Base-by-base conservation (phyloP, 2,888 invertebrate genomes). In the Yponomeuta plumbellus region DNA sequence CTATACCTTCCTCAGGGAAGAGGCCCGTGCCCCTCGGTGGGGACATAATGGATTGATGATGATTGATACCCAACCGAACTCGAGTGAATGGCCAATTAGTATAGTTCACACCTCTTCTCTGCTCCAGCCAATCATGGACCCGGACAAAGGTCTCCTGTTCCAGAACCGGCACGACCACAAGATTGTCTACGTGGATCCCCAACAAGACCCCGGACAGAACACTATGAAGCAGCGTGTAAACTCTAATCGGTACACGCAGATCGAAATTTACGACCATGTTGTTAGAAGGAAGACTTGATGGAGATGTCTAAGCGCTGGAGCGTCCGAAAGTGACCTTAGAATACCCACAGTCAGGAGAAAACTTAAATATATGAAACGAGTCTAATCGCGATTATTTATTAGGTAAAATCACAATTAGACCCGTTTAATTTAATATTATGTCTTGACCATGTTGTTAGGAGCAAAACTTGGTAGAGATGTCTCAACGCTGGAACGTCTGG, bases 111-210 rank as follows among this genome's bases (percentile, higher is more conserved):
- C 44, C 5, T 44, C 11, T 2, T 52, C 13, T 17, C 8, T 52
- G 44, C 67, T 77, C 1, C 80, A 93, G 91, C 92, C 94, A 0
- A 81, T 96, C 26, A 94, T 95, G 76, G 95, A 96, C 77, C 93
- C 94, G n/a, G 92, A 92, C 8, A 92, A 90, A 68, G 96, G 97
- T 0, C 79, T 97, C 34, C 83, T 95, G 52, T 97, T 97, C 75
- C 95, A 96, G 88, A 96, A 96, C 78, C 93, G 94, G 66, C 94
- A 95, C 70, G 97, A 97, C 78, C 93, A 95, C 73, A 96, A 96
- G 83, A 92, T 94, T 58, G 92, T 97, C 64, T 94, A 92, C 73
- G 94, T 96, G 0, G 94, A 96, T 77, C 95, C 96, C 0, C 78
- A 80, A 0, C 84, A 85, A 40, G 81, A 90, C 0, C 94, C 94